phyloP scores from a whole-genome alignment of 1,140 invertebrate genomes.

The Lepidostoma basale region DNA sequence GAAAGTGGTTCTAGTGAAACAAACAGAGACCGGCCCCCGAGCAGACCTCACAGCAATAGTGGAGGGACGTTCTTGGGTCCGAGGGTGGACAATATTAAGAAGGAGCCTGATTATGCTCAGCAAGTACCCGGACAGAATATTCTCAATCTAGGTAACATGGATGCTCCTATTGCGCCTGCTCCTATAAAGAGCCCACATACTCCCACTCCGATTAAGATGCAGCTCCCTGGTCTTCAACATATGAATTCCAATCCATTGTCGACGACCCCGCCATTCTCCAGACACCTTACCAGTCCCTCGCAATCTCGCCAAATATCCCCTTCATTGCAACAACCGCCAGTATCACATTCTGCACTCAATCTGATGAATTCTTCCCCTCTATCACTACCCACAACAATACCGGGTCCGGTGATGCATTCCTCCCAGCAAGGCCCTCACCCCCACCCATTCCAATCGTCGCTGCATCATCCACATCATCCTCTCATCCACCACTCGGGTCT shows the following conservation, averaged over 20 bases:
- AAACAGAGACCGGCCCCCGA: constrained; percentile 56
- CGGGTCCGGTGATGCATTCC: constrained; percentile 72
- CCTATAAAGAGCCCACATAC: constrained; percentile 60
- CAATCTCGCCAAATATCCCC: constrained; percentile 58
- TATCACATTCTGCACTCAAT: constrained; percentile 65
- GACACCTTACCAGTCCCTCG: constrained; percentile 58
- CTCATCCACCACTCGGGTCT: constrained; percentile 72
- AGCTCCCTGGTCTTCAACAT: constrained; percentile 48
- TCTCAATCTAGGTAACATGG: constrained; percentile 54
- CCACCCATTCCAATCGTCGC: constrained; percentile 64
- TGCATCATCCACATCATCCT: constrained; percentile 68
- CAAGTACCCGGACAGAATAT: constrained; percentile 55
- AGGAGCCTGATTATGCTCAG: constrained; percentile 68
- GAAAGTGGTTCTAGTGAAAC: constrained; percentile 51
- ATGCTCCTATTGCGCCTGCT: constrained; percentile 49
- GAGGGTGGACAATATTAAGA: constrained; percentile 74
- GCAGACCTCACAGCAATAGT: constrained; percentile 55
- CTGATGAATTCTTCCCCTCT: constrained; percentile 66
- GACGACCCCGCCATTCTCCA: constrained; percentile 58
- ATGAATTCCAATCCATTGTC: constrained; percentile 55
- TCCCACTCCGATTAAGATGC: constrained; percentile 59
- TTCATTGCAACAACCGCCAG: constrained; percentile 57
- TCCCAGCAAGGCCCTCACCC: constrained; percentile 68
- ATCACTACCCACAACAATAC: constrained; percentile 69
- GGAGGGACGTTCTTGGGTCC: constrained; percentile 62